Conservation (phyloP, 2,113 vertebrate genomes). For the Antennarius striatus region DNA sequence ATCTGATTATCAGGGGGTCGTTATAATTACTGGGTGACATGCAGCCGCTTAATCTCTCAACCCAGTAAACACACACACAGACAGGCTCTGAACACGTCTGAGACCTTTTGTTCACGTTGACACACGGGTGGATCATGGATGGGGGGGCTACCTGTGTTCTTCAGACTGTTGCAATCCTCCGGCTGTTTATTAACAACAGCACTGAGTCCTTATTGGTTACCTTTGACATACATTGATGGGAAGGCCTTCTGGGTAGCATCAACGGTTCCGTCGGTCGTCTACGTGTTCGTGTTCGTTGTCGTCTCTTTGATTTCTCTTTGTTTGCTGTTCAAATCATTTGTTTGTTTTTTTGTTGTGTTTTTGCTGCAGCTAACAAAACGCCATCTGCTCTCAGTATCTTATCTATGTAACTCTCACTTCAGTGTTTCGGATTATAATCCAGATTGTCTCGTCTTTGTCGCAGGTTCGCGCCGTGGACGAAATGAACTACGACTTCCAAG, state of each 20-base stretch:
- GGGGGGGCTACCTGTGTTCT: not conserved
- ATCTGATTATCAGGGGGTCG: no score
- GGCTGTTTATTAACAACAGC: not conserved
- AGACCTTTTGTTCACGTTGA: constrained; percentile 1
- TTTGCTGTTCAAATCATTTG: no score
- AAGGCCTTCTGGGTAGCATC: no score
- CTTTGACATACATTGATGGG: no score
- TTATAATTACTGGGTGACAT: not conserved
- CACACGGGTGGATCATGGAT: not conserved
- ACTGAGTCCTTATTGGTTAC: no score
- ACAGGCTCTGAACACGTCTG: not conserved
- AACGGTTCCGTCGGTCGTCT: no score
- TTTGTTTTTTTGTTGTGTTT: no score
- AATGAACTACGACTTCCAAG: constrained; percentile 99
- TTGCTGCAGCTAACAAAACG: no score
- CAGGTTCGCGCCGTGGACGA: constrained; percentile 94
- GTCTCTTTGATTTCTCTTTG: no score
- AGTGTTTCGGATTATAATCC: no score
- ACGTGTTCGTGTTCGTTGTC: no score
- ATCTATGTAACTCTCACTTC: not conserved
- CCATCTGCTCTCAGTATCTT: not conserved
- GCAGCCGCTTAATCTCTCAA: not conserved
- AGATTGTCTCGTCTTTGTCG: constrained; percentile 10
- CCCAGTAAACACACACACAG: not conserved
- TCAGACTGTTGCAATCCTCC: not conserved